Evolutionary conservation across 2,113 vertebrate species (phyloP).

Genomic region (Carassius auratus): DNA sequence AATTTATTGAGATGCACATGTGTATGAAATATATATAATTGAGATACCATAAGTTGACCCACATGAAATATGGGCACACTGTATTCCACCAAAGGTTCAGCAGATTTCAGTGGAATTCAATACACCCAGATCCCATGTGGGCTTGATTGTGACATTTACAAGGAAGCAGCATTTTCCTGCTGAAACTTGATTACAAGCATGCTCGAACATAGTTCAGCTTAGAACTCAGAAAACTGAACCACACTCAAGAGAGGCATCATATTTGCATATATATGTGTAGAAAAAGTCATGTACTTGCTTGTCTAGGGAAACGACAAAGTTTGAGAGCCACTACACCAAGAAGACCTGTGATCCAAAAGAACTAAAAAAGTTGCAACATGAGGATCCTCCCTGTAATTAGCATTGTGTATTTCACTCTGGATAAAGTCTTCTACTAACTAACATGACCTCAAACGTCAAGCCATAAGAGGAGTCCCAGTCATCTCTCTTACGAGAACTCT

Average conservation of each 20-base stretch:
- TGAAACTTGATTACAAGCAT: background rate
- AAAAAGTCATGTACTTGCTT: background rate
- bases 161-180: background rate
- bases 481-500: slow-evolving; percentile 2
- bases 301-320: background rate
- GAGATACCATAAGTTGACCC: background rate
- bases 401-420: background rate
- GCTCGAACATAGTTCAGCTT: background rate
- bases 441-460: slow-evolving; percentile 1
- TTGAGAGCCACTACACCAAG: background rate
- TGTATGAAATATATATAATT: no score
- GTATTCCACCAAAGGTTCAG: background rate
- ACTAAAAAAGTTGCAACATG: background rate
- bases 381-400: background rate
- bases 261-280: background rate
- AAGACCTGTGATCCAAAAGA: background rate
- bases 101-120: background rate
- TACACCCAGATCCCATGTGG: background rate
- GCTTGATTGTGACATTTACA: slow-evolving; percentile 9
- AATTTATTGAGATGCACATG: no score
- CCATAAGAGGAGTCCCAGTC: background rate
- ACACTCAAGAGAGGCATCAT: no score
- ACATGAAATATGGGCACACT: background rate
- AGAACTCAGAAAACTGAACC: background rate
- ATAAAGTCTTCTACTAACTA: slow-evolving; percentile 19